phyloP scores from a whole-genome alignment of 2,888 invertebrate genomes.

The Stratiomys singularior region DNA sequence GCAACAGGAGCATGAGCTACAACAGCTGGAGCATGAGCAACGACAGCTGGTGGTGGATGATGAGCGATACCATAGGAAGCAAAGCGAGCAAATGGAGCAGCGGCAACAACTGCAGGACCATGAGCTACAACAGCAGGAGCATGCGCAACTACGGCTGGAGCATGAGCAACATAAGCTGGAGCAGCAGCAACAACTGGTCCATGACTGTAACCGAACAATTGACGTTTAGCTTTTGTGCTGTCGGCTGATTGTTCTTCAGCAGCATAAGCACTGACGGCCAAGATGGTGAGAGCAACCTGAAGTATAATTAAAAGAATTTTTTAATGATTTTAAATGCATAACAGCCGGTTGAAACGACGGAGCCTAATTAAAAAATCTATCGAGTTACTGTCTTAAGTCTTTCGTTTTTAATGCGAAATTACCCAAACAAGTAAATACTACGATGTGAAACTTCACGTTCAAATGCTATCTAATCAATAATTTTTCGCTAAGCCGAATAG shows the following conservation, averaged over 20 bases:
- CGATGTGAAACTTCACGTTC: no score
- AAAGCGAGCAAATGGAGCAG: constrained; percentile 30
- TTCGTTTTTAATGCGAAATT: background rate
- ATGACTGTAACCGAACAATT: constrained; percentile 41
- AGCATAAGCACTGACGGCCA: constrained; percentile 24
- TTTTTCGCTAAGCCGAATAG: no score
- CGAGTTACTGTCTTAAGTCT: constrained; percentile 35
- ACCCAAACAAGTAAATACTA: no score
- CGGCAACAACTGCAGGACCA: constrained; percentile 36
- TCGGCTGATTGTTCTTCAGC: constrained; percentile 34
- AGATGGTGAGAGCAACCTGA: constrained; percentile 32
- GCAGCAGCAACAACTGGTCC: constrained; percentile 42
- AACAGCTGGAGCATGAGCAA: constrained; percentile 23
- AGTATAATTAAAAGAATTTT: background rate
- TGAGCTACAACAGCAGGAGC: constrained; percentile 22
- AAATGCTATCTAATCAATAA: no score
- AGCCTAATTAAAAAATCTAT: background rate
- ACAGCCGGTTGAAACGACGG: no score
- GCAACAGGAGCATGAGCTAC: constrained; percentile 34
- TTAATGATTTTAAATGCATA: no score
- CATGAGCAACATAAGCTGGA: constrained; percentile 33
- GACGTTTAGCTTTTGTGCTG: constrained; percentile 31
- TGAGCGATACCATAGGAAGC: constrained; percentile 33
- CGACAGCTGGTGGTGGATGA: constrained; percentile 1
- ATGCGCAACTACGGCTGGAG: constrained; percentile 13